Evolutionary conservation across 2,113 vertebrate species (phyloP), one percentile per base, ranked within the genome.

Genomic region (Piaya cayana): DNA sequence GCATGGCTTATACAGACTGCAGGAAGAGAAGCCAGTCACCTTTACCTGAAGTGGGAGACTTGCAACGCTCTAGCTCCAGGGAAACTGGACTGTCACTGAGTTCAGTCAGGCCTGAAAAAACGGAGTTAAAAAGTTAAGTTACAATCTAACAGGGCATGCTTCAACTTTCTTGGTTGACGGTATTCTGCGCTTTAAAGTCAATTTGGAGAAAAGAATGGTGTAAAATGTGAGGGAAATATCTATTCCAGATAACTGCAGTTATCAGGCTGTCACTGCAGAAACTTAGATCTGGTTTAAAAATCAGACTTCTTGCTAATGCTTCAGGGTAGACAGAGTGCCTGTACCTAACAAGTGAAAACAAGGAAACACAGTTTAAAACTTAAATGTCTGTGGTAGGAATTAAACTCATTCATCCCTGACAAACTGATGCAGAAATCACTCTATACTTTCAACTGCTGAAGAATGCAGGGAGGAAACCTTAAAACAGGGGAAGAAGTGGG

Each of bases 31-130:
- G 91, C 90, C 78, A 93, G 15, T 94, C 68, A 91, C 88, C 88
- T 96, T 98, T 99, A 99, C 99, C 99, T 99, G 99, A 99, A 90
- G 99, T 99, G 92, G 99, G 99, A 50, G 99, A 99, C 96, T 99
- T 99, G 99, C 99, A 99, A 93, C 98, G 98, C 92, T 99, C 99
- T 95, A 99, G 98, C 97, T 99, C 99, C 93, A 98, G 95, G 89
- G 99, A 98, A 93, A 98, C 98, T 96, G 99, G 99, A 98, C 98
- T 99, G 96, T 99, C 99, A 90, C 98, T 98, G 96, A 99, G 98
- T 97, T 99, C 99, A 81, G 98, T 99, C 98, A 99, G 98, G 97
- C 99, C 99, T 99, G 97, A 88, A 97, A 97, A 95, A 88, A 96
- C 8, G 69, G 90, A 94, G 70, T 90, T 81, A 86, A 82, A 96